Conservation (phyloP, 2,888 invertebrate genomes). For the Melinaea menophilus region DNA sequence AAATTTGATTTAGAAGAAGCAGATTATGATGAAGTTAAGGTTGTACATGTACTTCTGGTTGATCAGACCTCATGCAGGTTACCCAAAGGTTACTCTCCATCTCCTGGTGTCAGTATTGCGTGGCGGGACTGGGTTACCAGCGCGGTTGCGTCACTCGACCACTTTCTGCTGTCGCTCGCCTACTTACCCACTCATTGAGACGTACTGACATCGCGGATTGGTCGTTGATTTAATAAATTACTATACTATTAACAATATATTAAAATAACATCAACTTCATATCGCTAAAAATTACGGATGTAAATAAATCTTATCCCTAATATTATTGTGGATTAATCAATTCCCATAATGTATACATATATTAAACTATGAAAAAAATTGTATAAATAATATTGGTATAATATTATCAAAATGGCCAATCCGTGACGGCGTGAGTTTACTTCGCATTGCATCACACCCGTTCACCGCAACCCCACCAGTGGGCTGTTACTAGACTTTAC, state of each 20-base stretch:
- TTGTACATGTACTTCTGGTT: no score
- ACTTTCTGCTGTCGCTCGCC: slow-evolving; percentile 77
- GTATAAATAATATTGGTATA: neutral
- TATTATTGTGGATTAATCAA: no score
- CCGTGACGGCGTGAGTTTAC: slow-evolving; percentile 31
- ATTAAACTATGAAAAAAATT: neutral
- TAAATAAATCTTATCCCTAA: no score
- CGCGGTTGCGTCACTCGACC: slow-evolving; percentile 70
- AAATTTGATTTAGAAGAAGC: no score
- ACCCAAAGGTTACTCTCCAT: neutral
- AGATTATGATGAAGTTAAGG: no score
- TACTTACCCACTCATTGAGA: slow-evolving; percentile 74
- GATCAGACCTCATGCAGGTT: no score
- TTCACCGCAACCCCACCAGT: slow-evolving; percentile 59
- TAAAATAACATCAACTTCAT: no score
- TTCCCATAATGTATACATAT: neutral
- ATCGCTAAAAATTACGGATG: no score
- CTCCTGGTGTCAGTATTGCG: slow-evolving; percentile 6
- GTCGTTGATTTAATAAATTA: slow-evolving; percentile 10
- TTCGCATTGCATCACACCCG: slow-evolving; percentile 65
- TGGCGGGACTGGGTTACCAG: slow-evolving; percentile 70
- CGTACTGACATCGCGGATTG: slow-evolving; percentile 38
- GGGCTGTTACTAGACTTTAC: slow-evolving; percentile 33
- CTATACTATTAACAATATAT: no score
- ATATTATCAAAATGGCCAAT: slow-evolving; percentile 39